These are phyloP conservation scores for Smutsia temminckii DNA, from an alignment of 2,797 vertebrate genomes.

Conservation along the genomic window DNA sequence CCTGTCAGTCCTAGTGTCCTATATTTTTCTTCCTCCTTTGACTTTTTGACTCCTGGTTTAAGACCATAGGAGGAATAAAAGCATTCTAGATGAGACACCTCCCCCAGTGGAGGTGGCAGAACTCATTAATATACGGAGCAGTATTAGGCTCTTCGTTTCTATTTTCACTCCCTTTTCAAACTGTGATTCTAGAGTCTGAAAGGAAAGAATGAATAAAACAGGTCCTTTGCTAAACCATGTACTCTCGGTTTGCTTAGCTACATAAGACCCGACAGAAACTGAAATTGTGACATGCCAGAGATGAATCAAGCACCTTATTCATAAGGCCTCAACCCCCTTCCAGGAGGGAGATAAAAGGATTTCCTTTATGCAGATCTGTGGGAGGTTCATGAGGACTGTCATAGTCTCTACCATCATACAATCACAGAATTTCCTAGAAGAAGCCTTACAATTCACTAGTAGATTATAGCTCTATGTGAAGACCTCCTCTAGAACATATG, in stretches of 20 bases:
- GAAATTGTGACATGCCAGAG: neutral
- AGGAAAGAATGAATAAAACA: neutral
- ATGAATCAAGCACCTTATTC: neutral
- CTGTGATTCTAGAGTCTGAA: neutral
- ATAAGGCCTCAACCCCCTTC: neutral
- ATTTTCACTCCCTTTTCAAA: neutral
- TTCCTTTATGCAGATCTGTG: neutral
- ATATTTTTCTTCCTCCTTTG: neutral
- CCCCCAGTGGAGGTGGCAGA: neutral
- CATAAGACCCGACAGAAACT: neutral
- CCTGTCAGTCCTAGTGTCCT: neutral
- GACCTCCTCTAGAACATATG: neutral
- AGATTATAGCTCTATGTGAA: neutral
- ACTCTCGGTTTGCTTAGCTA: neutral
- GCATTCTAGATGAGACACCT: neutral
- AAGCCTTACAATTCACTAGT: neutral
- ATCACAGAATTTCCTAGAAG: neutral
- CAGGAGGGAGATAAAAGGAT: neutral
- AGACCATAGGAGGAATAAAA: neutral
- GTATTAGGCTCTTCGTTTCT: neutral
- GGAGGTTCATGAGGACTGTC: neutral
- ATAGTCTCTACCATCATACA: neutral
- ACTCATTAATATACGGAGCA: neutral
- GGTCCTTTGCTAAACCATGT: neutral
- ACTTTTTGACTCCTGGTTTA: neutral